Evolutionary conservation across 2,888 invertebrate species (phyloP).

Genomic region (Glaucopsyche alexis): DNA sequence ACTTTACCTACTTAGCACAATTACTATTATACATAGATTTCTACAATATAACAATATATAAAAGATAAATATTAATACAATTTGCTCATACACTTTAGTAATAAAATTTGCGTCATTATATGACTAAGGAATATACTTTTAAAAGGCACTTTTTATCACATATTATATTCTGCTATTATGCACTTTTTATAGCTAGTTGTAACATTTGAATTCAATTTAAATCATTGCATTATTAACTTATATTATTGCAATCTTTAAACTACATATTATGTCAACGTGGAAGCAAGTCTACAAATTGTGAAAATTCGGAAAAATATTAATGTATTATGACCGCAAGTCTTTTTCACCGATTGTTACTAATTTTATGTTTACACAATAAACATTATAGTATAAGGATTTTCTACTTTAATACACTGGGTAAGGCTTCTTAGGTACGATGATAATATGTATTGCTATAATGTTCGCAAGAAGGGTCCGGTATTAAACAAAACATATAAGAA

Average conservation of each 20-base stretch:
- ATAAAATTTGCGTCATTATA: constrained; percentile 4
- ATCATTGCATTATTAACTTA: not conserved
- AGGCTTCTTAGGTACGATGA: not conserved
- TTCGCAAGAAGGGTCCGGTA: no score
- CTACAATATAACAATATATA: constrained; percentile 5
- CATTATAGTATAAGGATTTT: not conserved
- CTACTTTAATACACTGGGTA: not conserved
- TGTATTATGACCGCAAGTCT: not conserved
- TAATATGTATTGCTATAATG: not conserved
- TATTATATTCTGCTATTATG: constrained; percentile 3
- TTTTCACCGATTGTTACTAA: not conserved
- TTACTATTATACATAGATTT: not conserved
- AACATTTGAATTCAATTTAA: not conserved
- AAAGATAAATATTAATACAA: not conserved
- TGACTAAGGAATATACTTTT: constrained; percentile 2
- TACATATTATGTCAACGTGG: not conserved
- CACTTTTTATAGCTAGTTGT: not conserved
- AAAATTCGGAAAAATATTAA: constrained; percentile 4
- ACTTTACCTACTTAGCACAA: not conserved
- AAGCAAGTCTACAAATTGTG: not conserved
- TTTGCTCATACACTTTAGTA: not conserved
- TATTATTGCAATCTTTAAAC: not conserved
- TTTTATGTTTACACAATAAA: not conserved
- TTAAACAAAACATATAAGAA: no score
- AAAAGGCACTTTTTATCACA: constrained; percentile 19